phyloP scores from a whole-genome alignment of 2,113 vertebrate species.

The Catharus fuscescens region DNA sequence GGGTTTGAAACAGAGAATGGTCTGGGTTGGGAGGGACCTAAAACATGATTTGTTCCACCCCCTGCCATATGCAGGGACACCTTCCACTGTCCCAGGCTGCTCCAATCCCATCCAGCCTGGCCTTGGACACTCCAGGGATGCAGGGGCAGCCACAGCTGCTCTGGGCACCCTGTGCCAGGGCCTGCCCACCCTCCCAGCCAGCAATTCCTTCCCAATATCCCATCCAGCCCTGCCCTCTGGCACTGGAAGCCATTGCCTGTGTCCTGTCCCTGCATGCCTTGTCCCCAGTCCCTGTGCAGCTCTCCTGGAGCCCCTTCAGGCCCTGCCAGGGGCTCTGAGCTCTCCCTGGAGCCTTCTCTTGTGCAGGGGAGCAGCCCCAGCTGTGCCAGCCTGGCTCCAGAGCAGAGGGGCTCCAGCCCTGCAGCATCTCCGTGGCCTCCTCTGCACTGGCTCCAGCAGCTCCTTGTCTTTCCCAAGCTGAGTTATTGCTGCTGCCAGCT shows the following conservation, averaged over 20 bases:
- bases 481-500: background rate
- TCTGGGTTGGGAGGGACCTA: background rate
- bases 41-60: fast-evolving
- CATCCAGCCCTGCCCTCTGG: no score
- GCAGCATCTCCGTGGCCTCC: background rate
- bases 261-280: no score
- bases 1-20: background rate
- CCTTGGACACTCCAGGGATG: background rate
- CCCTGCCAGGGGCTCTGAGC: no score
- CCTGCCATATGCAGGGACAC: background rate
- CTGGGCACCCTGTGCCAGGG: background rate
- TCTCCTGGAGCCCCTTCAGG: no score
- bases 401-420: background rate
- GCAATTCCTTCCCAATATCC: no score
- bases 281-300: no score
- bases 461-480: fast-evolving
- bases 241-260: no score
- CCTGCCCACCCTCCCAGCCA: no score
- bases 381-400: background rate
- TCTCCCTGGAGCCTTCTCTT: background rate
- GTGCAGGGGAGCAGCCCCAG: background rate
- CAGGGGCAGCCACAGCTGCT: background rate
- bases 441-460: background rate
- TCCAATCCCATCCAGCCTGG: background rate
- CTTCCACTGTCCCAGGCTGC: fast-evolving